phyloP scores from a whole-genome alignment of 2,797 vertebrate genomes.

The Gallinago stenura region DNA sequence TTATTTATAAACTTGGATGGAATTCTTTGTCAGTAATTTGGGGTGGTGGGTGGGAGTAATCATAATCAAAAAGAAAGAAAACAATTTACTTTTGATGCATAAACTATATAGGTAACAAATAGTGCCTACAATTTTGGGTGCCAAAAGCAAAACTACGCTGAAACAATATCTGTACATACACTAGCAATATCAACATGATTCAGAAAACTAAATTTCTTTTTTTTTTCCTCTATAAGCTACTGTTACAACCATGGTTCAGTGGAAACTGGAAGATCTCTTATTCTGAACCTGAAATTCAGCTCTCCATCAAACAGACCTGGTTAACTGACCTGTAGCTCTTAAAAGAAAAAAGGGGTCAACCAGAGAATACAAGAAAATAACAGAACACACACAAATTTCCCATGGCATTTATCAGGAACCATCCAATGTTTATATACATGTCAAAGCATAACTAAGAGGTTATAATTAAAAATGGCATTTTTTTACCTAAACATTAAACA shows the following conservation, averaged over 20 bases:
- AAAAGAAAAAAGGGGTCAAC: not conserved
- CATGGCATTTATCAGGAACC: not conserved
- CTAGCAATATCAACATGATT: not conserved
- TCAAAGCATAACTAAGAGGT: not conserved
- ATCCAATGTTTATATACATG: not conserved
- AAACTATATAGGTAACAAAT: not conserved
- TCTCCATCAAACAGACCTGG: not conserved
- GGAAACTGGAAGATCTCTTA: not conserved
- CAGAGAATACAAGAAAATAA: not conserved
- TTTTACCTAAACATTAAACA: not conserved
- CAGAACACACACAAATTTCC: not conserved
- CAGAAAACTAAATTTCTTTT: not conserved
- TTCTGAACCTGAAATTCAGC: not conserved
- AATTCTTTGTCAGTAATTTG: not conserved
- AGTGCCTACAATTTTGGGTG: not conserved
- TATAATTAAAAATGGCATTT: not conserved
- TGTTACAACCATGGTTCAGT: not conserved
- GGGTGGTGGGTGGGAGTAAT: not conserved
- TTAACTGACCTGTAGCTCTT: not conserved
- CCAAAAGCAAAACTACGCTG: not conserved
- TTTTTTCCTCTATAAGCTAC: not conserved
- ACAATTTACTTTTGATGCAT: not conserved
- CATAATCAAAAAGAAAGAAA: not conserved
- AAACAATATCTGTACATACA: not conserved
- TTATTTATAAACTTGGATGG: not conserved